phyloP scores from a whole-genome alignment of 2,888 invertebrate species.

The Drosophila bunnanda region DNA sequence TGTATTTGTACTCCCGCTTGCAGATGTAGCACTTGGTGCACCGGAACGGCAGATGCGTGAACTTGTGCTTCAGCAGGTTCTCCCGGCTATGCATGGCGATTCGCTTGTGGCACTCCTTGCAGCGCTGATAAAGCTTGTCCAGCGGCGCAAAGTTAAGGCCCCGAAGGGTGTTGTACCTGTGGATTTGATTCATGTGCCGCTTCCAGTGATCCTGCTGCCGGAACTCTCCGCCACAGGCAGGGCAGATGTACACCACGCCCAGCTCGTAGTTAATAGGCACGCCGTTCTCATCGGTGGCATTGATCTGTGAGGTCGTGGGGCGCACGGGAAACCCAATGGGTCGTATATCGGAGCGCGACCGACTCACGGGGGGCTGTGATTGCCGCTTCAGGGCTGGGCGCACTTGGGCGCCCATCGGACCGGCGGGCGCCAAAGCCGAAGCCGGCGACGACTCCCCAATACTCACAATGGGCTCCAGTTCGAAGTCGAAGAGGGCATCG shows the following conservation, averaged over 20 bases:
- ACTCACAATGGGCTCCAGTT: constrained; percentile 61
- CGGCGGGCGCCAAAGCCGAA: constrained; percentile 43
- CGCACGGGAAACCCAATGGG: constrained; percentile 15
- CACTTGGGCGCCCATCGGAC: constrained; percentile 34
- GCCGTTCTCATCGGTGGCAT: constrained; percentile 71
- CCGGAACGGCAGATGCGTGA: constrained; percentile 80
- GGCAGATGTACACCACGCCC: constrained; percentile 81
- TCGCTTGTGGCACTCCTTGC: constrained; percentile 79
- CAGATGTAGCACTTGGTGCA: constrained; percentile 81
- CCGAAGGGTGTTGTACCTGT: constrained; percentile 77
- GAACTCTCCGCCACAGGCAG: constrained; percentile 77
- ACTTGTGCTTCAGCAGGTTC: constrained; percentile 81
- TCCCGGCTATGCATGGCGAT: constrained; percentile 83
- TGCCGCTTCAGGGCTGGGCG: constrained; percentile 47
- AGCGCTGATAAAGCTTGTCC: constrained; percentile 81
- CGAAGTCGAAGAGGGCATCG: constrained; percentile 80
- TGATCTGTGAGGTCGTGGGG: constrained; percentile 70
- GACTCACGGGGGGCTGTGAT: constrained; percentile 29
- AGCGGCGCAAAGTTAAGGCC: constrained; percentile 79
- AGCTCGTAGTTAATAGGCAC: constrained; percentile 76
- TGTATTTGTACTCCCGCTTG: constrained; percentile 80
- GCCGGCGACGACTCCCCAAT: constrained; percentile 43
- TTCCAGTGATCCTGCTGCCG: constrained; percentile 80
- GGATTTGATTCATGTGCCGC: constrained; percentile 77
- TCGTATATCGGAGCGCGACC: background rate